These are phyloP conservation scores for Abscondita cerata DNA, from an alignment of 2,888 invertebrate species.

Conservation along the genomic window DNA sequence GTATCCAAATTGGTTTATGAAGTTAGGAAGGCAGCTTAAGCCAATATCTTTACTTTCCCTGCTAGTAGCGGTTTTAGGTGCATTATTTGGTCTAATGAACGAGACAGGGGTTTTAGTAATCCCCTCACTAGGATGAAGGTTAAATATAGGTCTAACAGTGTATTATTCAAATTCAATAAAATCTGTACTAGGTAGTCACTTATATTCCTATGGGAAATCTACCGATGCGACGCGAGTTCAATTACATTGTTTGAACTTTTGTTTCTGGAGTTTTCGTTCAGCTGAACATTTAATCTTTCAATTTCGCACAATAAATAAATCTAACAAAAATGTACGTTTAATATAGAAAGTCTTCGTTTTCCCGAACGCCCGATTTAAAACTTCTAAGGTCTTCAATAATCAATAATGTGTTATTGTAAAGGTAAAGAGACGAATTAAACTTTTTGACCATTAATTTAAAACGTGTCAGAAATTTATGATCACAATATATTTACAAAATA, in stretches of 20 bases:
- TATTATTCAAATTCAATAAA: conserved; percentile 32
- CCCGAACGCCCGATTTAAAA: too few species aligned
- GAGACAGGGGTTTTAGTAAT: conserved; percentile 24
- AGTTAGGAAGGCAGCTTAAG: conserved; percentile 30
- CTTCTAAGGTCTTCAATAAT: too few species aligned
- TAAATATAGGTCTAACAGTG: conserved; percentile 19
- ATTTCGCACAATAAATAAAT: neutral
- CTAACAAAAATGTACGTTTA: too few species aligned
- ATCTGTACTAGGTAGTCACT: conserved; percentile 17
- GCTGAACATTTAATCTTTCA: conserved; percentile 17
- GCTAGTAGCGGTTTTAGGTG: conserved; percentile 26
- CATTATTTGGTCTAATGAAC: conserved; percentile 31
- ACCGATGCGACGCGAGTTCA: conserved; percentile 24
- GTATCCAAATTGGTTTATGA: conserved; percentile 34
- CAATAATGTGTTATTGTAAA: too few species aligned
- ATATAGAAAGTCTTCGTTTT: too few species aligned
- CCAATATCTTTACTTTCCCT: conserved; percentile 25
- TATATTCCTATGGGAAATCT: conserved; percentile 25
- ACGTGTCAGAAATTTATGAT: too few species aligned
- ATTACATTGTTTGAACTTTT: conserved; percentile 22
- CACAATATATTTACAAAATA: too few species aligned
- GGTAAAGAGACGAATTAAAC: too few species aligned
- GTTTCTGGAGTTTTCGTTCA: conserved; percentile 18
- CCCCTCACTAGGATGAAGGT: conserved; percentile 15
- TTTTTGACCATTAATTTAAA: too few species aligned